phyloP scores from a whole-genome alignment of 2,113 vertebrate species.

The Cyprinodon tularosa region DNA sequence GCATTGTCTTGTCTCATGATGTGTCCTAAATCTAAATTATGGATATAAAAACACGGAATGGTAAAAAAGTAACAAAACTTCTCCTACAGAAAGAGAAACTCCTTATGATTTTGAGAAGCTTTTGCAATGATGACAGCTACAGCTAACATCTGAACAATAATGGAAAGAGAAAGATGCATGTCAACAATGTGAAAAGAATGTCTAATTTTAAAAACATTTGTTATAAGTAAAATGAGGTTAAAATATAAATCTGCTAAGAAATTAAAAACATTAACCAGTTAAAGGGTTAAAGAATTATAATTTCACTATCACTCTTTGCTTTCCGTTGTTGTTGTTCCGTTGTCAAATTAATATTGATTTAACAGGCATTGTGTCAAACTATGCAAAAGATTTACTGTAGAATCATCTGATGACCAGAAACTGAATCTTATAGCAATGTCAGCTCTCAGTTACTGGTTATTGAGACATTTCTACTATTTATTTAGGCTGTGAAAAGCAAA shows the following conservation, averaged over 20 bases:
- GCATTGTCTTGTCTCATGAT: not conserved
- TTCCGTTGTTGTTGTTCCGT: too few species aligned
- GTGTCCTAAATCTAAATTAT: not conserved
- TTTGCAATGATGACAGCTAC: conserved; percentile 78
- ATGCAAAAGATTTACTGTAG: not conserved
- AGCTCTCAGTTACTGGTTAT: not conserved
- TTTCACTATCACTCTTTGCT: not conserved
- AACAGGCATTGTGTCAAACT: not conserved
- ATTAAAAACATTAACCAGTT: not conserved
- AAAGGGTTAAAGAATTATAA: not conserved
- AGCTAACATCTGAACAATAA: not conserved
- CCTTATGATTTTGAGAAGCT: conserved; percentile 74
- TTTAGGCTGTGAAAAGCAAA: not conserved
- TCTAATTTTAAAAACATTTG: too few species aligned
- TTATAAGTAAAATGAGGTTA: too few species aligned
- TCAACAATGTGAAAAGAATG: too few species aligned
- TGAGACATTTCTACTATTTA: not conserved
- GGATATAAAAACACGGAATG: not conserved
- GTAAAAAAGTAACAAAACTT: conserved; percentile 8
- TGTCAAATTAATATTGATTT: not conserved
- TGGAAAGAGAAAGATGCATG: too few species aligned
- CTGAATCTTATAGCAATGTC: too few species aligned
- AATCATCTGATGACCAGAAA: not conserved
- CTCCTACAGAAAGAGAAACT: conserved; percentile 72
- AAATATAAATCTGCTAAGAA: too few species aligned